Evolutionary conservation across 2,888 invertebrate genomes (phyloP), one percentile per base, ranked within the genome.

Genomic region (Lamellibrachia columna): DNA sequence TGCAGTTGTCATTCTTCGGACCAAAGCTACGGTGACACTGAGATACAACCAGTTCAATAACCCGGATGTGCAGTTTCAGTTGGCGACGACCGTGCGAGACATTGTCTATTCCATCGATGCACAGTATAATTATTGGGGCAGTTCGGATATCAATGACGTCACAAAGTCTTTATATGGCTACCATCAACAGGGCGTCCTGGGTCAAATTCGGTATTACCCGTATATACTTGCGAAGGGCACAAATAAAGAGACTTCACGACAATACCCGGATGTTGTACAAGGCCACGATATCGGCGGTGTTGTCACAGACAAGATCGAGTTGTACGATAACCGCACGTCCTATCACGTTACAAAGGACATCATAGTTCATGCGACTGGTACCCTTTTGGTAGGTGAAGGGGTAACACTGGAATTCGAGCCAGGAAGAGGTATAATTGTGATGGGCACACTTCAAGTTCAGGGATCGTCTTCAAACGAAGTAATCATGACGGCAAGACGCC

Each of bases 311-410:
- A 15, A 22, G 75, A 6, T 75, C 6, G 75, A 75, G 22, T 15
- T 75, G 75, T 22, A 6, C 15, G 75, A 75, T n/a, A 75, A 15
- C 3, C 75, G 75, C 22, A 75, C 22, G 75, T n/a, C 75, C 22
- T 75, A 75, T n/a, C 75, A 75, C 75, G 75, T 75, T 22, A 75
- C 75, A 75, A 75, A 75, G 75, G 75, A 75, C 75, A 22, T 75
- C 0, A 75, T 75, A 4, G 22, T 75, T 75, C 75, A 75, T 4
- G 15, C 75, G 2, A 22, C 15, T n/a, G 75, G 75, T 75, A 22
- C 15, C 6, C 22, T 75, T 6, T 22, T 22, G 75, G 22, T 75
- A 2, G 2, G 75, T 15, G 75, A 75, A 75, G 75, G 75, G 22
- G 75, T 75, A 4, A 75, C 75, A 22, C 75, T 75, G 75, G 75